A percentile compares a stretch with the other conserved stretches of the same genome.
Conservation (phyloP, 2,888 invertebrate species). For the Plebejus argus region DNA sequence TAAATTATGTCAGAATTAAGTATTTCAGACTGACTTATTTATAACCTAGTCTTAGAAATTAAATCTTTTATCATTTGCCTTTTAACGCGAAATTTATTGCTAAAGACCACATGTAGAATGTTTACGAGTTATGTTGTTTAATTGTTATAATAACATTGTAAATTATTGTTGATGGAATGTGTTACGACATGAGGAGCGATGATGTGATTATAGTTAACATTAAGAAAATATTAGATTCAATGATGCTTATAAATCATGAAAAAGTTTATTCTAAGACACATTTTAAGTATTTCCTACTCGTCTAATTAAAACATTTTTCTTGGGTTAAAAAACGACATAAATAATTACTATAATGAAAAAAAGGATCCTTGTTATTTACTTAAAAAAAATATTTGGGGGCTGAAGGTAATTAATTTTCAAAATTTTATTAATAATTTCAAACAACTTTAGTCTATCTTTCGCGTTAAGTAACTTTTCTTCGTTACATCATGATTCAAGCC, state of each 20-base stretch:
- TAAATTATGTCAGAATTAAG: neutral
- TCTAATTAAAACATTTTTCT: neutral
- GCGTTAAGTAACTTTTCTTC: too few relatives aligned
- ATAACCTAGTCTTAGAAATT: neutral
- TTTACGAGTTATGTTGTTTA: slow-evolving; percentile 1
- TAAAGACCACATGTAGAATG: slow-evolving; percentile 3
- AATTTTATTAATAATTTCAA: too few relatives aligned
- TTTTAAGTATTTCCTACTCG: neutral
- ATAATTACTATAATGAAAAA: too few relatives aligned
- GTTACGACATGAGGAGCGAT: neutral
- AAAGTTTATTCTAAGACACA: neutral
- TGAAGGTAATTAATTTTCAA: too few relatives aligned
- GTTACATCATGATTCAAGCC: neutral
- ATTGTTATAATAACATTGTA: slow-evolving; percentile 21
- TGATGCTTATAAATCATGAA: neutral
- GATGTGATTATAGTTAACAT: neutral
- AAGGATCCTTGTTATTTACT: too few relatives aligned
- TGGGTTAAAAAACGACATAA: too few relatives aligned
- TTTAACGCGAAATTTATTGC: neutral
- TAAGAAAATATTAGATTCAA: neutral
- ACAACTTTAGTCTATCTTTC: too few relatives aligned
- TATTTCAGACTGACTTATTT: neutral
- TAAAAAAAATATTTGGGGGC: too few relatives aligned
- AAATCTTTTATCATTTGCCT: neutral
- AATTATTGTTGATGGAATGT: neutral